Evolutionary conservation across 2,797 vertebrate genomes (phyloP).

Genomic region (Channa striata): DNA sequence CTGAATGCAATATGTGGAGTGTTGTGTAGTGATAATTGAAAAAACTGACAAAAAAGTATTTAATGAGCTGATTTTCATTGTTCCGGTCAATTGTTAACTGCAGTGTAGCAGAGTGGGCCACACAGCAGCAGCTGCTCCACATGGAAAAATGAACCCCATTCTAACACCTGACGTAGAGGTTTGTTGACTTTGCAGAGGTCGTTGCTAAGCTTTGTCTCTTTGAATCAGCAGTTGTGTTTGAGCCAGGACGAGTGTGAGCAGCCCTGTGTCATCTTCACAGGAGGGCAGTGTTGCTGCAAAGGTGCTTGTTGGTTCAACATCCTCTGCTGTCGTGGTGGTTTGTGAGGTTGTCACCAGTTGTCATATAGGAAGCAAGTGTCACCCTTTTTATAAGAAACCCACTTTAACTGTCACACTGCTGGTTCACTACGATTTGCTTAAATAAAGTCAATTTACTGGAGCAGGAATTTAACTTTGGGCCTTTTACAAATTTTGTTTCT

Average conservation of each 20-base stretch:
- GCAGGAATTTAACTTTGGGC: too few relatives aligned
- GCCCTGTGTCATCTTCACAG: not conserved
- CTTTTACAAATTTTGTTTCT: too few relatives aligned
- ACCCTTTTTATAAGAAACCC: slow-evolving; percentile 14
- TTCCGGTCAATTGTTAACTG: slow-evolving; percentile 1
- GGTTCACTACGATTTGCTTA: not conserved
- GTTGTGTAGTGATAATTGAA: slow-evolving; percentile 9
- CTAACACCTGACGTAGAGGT: not conserved
- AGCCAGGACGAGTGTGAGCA: not conserved
- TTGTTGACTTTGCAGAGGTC: slow-evolving; percentile 8
- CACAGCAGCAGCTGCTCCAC: not conserved
- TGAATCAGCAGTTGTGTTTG: not conserved
- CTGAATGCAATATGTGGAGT: not conserved
- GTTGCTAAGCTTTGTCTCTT: not conserved
- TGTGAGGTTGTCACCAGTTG: not conserved
- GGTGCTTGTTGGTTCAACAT: not conserved
- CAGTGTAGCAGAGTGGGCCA: not conserved
- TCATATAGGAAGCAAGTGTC: not conserved
- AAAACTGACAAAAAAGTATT: slow-evolving; percentile 6
- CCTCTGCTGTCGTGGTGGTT: not conserved
- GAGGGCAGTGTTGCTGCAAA: slow-evolving; percentile 5
- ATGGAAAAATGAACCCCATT: not conserved
- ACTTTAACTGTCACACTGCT: slow-evolving; percentile 3
- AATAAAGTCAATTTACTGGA: not conserved
- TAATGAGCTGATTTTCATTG: not conserved